Evolutionary conservation across 1,140 invertebrate species (phyloP), one percentile per base, ranked within the genome.

Genomic region (Sitophilus oryzae): DNA sequence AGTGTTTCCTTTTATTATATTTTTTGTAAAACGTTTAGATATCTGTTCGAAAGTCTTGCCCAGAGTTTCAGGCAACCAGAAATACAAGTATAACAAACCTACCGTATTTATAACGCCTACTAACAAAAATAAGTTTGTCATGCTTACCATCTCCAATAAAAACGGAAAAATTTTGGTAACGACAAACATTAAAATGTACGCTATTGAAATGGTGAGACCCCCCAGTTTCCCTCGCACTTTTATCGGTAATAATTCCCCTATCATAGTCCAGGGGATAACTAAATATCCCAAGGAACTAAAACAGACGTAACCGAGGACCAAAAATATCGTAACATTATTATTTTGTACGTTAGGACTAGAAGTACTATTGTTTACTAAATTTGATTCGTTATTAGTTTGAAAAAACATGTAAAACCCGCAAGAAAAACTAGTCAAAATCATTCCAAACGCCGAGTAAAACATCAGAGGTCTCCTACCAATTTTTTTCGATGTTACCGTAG

Each of bases 61-160:
- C 52, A 85, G 77, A 0, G 86, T 90, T 74, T 90, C 88, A 1
- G 86, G 86, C 19, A 89, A 66, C 51, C 80, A 79, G 25, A 83
- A 70, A 46, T 76, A 79, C 18, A 84, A 70, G 62, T 84, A 80
- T 9, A 75, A 56, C 14, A 78, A 71, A 5, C 79, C 77, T 3
- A 81, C 6, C 4, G 80, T 62, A 23, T 83, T 83, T 5, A 79
- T 72, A 3, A 73, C 67, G 19, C 78, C 76, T 65, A 84, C 85
- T 45, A 82, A 71, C 61, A 78, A 79, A 71, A 88, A 88, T 2
- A 80, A 65, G 3, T 69, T 73, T 21, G 75, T 70, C 8, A 77
- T 65, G 1, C 77, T 77, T 19, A 84, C 65, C 0, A 60, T 15
- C n/a, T 73, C 64, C 4, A 82, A 57, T 9, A 81, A 53, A 34